Conservation (phyloP, 2,888 invertebrate species). For the Agrypnus murinus region DNA sequence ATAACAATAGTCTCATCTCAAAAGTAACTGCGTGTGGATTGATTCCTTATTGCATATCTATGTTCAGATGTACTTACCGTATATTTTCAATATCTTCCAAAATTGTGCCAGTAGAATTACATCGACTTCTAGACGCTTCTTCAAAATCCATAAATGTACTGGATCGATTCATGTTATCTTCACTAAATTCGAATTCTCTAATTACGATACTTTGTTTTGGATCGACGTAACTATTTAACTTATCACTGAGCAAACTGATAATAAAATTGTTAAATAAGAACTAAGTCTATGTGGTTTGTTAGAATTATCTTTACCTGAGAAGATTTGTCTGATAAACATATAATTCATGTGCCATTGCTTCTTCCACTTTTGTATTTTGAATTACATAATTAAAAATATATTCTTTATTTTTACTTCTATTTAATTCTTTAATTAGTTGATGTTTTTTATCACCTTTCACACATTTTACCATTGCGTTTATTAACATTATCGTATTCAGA, state of each 20-base stretch:
- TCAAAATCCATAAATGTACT: conserved; percentile 65
- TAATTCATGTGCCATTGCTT: conserved; percentile 64
- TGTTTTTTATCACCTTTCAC: conserved; percentile 62
- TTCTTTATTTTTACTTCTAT: conserved; percentile 59
- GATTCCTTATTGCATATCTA: too few species aligned
- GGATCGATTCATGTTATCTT: conserved; percentile 59
- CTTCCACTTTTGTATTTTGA: conserved; percentile 51
- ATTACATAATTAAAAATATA: conserved; percentile 56
- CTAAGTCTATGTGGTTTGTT: background rate
- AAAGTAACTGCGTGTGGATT: too few species aligned
- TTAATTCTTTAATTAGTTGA: conserved; percentile 65
- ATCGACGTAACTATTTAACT: conserved; percentile 44
- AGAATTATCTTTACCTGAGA: conserved; percentile 61
- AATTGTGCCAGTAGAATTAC: conserved; percentile 50
- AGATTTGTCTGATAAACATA: conserved; percentile 67
- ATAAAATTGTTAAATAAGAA: background rate
- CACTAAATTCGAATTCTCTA: conserved; percentile 61
- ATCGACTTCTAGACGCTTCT: conserved; percentile 57
- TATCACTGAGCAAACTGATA: conserved; percentile 48
- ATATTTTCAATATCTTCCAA: conserved; percentile 38
- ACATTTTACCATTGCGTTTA: conserved; percentile 65
- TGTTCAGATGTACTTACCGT: conserved; percentile 29
- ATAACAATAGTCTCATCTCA: too few species aligned
- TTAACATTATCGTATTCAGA: conserved; percentile 63
- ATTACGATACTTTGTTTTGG: conserved; percentile 43